Evolutionary conservation across 2,888 invertebrate species (phyloP), one percentile per base, ranked within the genome.

Genomic region (Anaspis maculata): DNA sequence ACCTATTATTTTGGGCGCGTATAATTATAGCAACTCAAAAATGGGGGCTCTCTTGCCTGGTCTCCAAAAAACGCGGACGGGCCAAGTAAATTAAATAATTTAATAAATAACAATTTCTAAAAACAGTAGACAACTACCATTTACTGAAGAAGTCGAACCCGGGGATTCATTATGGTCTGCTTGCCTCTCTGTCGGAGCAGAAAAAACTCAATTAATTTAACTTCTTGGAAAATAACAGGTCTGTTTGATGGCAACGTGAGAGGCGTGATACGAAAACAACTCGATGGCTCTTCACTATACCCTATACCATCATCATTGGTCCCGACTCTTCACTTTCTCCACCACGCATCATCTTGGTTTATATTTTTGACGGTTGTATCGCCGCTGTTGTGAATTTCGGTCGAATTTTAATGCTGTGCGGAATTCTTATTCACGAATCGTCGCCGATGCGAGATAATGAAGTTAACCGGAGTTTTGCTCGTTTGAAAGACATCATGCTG

Each of bases 141-240:
- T 59, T 58, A 58, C 59, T 56, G 56, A 57, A 58, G 57, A 50
- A 59, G 58, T 57, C 51, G 44, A 49, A 32, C 47, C 42, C 38
- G 37, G 40, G 32, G 49, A 52, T 52, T 55, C 56, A 57, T 59
- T 57, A 59, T 52, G 45, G 48, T 48, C 41, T n/a, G n/a, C n/a
- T n/a, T n/a, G n/a, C n/a, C n/a, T n/a, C n/a, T n/a, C n/a, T n/a
- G n/a, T n/a, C n/a, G n/a, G n/a, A n/a, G n/a, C n/a, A 25, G 21
- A 28, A 32, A 39, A 40, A 33, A 62, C 57, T 60, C 60, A 61
- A 63, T 62, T 63, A 63, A 63, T 63, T 60, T 62, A 58, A 57
- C 57, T 58, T 53, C 56, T 52, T 46, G 51, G 61, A 62, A 62
- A 62, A 63, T 62, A 64, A 63, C 59, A 63, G 62, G 61, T 56